A percentile compares a stretch with the other conserved stretches of the same genome.
These are phyloP conservation scores for Gadus macrocephalus DNA, from an alignment of 2,113 vertebrate species.

Conservation along the genomic window DNA sequence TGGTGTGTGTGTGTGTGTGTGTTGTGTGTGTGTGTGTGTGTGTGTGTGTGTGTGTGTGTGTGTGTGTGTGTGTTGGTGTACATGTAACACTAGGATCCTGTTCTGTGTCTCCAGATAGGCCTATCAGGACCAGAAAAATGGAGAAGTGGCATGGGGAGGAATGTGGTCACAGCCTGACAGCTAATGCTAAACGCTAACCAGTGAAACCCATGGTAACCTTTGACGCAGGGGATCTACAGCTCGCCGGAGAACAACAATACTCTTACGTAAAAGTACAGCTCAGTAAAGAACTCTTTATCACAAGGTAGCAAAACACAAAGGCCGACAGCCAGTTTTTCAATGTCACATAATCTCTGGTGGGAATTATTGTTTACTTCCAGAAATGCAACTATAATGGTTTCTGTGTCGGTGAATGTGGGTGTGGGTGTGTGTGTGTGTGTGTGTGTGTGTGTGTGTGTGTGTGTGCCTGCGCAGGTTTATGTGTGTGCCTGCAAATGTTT, in stretches of 20 bases:
- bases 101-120: slow-evolving; percentile 12
- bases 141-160: slow-evolving; percentile 33
- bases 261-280: slow-evolving; percentile 1
- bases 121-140: slow-evolving; percentile 22
- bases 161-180: slow-evolving; percentile 29
- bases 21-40: neutral
- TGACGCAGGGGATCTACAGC: slow-evolving; percentile 10
- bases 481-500: too few species aligned
- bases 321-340: slow-evolving; percentile 46
- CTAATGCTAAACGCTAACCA: slow-evolving; percentile 14
- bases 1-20: neutral
- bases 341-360: slow-evolving; percentile 37
- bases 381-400: slow-evolving; percentile 40
- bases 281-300: slow-evolving; percentile 26
- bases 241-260: too few species aligned
- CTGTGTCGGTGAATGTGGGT: neutral
- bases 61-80: neutral
- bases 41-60: neutral
- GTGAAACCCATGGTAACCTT: slow-evolving; percentile 1
- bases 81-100: neutral
- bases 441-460: too few species aligned
- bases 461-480: too few species aligned
- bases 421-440: too few species aligned
- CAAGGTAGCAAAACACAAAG: slow-evolving; percentile 24
- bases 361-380: slow-evolving; percentile 49